These are phyloP conservation scores for Apotomis turbidana DNA, from an alignment of 2,888 invertebrate species.

Conservation along the genomic window DNA sequence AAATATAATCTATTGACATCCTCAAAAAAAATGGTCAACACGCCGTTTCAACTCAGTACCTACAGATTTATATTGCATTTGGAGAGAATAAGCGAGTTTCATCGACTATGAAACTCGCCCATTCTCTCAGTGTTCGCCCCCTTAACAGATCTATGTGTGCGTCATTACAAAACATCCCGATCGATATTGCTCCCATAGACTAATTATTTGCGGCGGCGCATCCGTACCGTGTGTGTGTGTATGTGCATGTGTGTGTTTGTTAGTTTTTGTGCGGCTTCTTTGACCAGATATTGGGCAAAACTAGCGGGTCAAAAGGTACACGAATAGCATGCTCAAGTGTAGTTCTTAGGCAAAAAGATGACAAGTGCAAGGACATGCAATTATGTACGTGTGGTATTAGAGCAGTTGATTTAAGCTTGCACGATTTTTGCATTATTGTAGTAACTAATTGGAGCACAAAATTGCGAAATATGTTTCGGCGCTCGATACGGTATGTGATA, in stretches of 20 bases:
- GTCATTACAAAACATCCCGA: slow-evolving; percentile 69
- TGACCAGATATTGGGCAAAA: slow-evolving; percentile 44
- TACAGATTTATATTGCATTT: no score
- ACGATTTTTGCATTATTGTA: no score
- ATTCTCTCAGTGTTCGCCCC: slow-evolving; percentile 41
- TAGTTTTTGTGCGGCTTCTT: slow-evolving; percentile 47
- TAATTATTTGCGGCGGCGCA: slow-evolving; percentile 62
- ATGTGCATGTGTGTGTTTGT: slow-evolving; percentile 50
- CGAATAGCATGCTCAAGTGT: slow-evolving; percentile 39
- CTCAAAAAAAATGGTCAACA: no score
- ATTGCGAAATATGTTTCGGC: no score
- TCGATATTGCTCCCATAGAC: slow-evolving; percentile 68
- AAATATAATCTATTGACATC: no score
- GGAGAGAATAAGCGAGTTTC: no score
- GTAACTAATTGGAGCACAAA: no score
- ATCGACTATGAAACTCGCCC: background rate
- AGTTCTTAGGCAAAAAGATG: slow-evolving; percentile 5
- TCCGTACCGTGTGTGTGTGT: slow-evolving; percentile 45
- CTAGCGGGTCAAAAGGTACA: slow-evolving; percentile 52
- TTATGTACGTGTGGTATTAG: slow-evolving; percentile 13
- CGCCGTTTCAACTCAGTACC: no score
- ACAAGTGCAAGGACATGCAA: slow-evolving; percentile 21
- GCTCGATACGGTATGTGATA: no score
- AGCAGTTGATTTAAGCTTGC: slow-evolving; percentile 3
- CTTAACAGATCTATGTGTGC: slow-evolving; percentile 53